Evolutionary conservation across 1,140 invertebrate genomes (phyloP).

Genomic region (Trigoniulus corallinus): DNA sequence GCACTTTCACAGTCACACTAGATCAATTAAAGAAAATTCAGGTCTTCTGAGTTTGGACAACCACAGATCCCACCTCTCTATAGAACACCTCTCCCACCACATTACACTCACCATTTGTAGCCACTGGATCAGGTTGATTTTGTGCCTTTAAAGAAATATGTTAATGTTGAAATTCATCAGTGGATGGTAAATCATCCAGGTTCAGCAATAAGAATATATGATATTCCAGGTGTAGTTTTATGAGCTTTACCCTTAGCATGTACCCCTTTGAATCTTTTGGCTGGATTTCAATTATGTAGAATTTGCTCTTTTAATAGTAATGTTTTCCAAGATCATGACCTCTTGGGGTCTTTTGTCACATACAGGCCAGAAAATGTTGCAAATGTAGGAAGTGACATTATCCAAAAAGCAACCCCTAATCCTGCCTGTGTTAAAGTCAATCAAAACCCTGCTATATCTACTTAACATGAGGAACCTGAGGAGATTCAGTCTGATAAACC

Average conservation of each 20-base stretch:
- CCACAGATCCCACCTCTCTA: constrained; percentile 11
- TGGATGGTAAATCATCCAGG: constrained; percentile 20
- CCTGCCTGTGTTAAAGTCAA: no score
- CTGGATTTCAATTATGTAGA: not conserved
- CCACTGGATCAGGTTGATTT: constrained; percentile 28
- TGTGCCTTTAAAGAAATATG: constrained; percentile 21
- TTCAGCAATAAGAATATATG: constrained; percentile 28
- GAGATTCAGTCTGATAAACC: no score
- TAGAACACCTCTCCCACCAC: constrained; percentile 19
- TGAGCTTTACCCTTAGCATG: constrained; percentile 23
- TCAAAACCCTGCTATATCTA: no score
- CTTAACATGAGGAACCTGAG: no score
- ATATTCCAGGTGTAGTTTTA: constrained; percentile 25
- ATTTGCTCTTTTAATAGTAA: not conserved
- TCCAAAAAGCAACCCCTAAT: no score
- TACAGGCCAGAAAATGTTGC: no score
- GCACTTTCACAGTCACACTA: no score
- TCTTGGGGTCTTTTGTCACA: no score
- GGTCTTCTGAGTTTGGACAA: no score
- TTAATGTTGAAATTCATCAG: constrained; percentile 14
- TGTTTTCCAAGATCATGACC: no score
- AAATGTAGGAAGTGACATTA: no score
- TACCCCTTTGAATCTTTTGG: constrained; percentile 24
- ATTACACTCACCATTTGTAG: constrained; percentile 27
- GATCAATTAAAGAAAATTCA: no score